Evolutionary conservation across 2,888 invertebrate genomes (phyloP).

Genomic region (Toxonevra muliebris): DNA sequence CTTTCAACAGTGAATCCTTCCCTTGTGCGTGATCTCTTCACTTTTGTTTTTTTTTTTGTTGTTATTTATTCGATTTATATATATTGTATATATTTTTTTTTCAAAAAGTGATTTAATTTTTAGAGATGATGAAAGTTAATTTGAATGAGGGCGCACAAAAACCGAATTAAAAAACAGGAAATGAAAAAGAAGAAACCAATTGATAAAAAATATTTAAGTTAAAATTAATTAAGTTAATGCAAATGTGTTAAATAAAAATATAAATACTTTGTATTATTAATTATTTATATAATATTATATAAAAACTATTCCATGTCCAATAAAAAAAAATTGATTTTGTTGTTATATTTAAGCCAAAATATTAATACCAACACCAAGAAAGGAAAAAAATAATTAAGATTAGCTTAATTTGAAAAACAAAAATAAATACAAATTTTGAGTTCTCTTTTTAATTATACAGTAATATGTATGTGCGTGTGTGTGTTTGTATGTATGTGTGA

Average conservation of each 20-base stretch:
- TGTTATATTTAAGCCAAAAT: too few relatives aligned
- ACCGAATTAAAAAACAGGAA: not conserved
- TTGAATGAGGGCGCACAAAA: not conserved
- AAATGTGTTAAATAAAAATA: too few relatives aligned
- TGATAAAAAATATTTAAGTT: too few relatives aligned
- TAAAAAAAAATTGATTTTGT: too few relatives aligned
- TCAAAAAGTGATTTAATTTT: not conserved
- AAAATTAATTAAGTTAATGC: too few relatives aligned
- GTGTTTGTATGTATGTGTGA: slow-evolving; percentile 29
- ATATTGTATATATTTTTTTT: not conserved
- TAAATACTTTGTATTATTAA: too few relatives aligned
- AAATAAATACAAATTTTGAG: not conserved
- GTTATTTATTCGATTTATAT: not conserved
- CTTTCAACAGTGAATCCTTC: slow-evolving; percentile 74
- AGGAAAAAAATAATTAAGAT: not conserved
- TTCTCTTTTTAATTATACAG: not conserved
- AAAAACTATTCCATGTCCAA: too few relatives aligned
- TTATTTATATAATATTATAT: too few relatives aligned
- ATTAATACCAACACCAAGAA: too few relatives aligned
- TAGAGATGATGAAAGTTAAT: slow-evolving; percentile 3
- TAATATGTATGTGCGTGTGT: slow-evolving; percentile 14
- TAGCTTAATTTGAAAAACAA: not conserved
- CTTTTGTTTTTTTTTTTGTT: slow-evolving; percentile 56
- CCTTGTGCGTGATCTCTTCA: slow-evolving; percentile 82
- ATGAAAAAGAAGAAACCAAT: not conserved